These are phyloP conservation scores for Sphaeramia orbicularis DNA, from an alignment of 2,797 vertebrate genomes.

Conservation along the genomic window DNA sequence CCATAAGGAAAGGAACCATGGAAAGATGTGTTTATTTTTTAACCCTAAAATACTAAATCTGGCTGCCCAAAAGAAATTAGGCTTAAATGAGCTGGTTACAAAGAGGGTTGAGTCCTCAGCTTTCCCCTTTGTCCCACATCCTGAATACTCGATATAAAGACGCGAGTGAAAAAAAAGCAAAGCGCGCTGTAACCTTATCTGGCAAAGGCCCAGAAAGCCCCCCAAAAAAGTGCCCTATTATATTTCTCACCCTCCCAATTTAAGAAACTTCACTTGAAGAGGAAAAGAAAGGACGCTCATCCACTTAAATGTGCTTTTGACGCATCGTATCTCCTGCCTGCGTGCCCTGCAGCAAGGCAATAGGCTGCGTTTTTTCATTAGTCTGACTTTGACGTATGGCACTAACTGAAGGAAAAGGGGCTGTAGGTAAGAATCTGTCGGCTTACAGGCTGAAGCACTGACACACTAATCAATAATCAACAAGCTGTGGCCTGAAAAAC, in stretches of 20 bases:
- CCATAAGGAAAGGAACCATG: too few relatives aligned
- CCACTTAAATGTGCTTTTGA: slow-evolving; percentile 52
- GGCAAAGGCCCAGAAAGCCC: slow-evolving; percentile 44
- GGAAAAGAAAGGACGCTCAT: slow-evolving; percentile 52
- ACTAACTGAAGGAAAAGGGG: slow-evolving; percentile 1
- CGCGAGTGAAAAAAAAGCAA: slow-evolving; percentile 35
- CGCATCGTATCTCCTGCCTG: slow-evolving; percentile 34
- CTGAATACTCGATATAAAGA: slow-evolving; percentile 47
- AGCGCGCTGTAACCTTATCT: slow-evolving; percentile 64
- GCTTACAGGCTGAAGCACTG: slow-evolving; percentile 30
- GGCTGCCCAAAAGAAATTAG: too few relatives aligned
- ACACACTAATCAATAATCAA: slow-evolving; percentile 55
- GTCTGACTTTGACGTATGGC: slow-evolving; percentile 55
- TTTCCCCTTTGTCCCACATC: slow-evolving; percentile 55
- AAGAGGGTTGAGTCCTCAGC: slow-evolving; percentile 31
- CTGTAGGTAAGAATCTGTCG: slow-evolving; percentile 59
- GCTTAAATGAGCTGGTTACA: slow-evolving; percentile 30
- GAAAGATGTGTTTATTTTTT: too few relatives aligned
- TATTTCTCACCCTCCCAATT: slow-evolving; percentile 48
- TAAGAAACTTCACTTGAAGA: slow-evolving; percentile 48
- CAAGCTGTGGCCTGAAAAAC: slow-evolving; percentile 45
- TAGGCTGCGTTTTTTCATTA: slow-evolving; percentile 36
- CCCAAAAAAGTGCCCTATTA: slow-evolving; percentile 48
- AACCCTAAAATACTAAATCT: too few relatives aligned
- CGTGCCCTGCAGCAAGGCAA: slow-evolving; percentile 61